A percentile compares a stretch with the other conserved stretches of the same genome.
phyloP scores from a whole-genome alignment of 1,140 invertebrate genomes.

The Homalodisca vitripennis region DNA sequence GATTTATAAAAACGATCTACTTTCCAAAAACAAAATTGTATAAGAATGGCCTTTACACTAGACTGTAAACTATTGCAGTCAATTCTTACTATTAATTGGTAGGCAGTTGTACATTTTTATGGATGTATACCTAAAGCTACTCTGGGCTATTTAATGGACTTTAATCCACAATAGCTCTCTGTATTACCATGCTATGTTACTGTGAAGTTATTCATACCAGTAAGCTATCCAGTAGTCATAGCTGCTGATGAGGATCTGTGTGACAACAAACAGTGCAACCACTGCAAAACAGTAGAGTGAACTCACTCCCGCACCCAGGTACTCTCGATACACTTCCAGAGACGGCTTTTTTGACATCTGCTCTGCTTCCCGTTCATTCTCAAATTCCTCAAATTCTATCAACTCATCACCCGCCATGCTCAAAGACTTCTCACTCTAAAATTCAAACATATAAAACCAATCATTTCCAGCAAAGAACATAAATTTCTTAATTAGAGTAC shows the following conservation, averaged over 20 bases:
- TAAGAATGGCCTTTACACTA: too few species aligned
- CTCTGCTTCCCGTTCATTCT: slow-evolving; percentile 4
- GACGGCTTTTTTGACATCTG: background rate
- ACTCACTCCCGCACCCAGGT: slow-evolving; percentile 3
- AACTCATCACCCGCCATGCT: background rate
- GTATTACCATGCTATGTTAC: too few species aligned
- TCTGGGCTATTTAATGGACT: too few species aligned
- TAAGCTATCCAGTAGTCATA: slow-evolving; percentile 55
- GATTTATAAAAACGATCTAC: too few species aligned
- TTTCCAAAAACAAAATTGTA: too few species aligned
- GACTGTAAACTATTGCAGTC: too few species aligned
- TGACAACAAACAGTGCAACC: slow-evolving; percentile 2
- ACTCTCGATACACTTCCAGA: background rate
- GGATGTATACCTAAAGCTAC: too few species aligned
- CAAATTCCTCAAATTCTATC: slow-evolving; percentile 9
- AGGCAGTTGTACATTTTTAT: too few species aligned
- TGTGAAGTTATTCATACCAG: too few species aligned
- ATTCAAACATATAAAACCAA: background rate
- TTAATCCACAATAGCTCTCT: too few species aligned
- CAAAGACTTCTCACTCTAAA: slow-evolving; percentile 5
- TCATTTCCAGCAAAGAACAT: background rate
- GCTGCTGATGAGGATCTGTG: slow-evolving; percentile 50
- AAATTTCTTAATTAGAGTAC: too few species aligned
- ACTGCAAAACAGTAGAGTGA: background rate
- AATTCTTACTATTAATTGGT: too few species aligned